Conservation (phyloP, 2,797 vertebrate species). For the Tarsius wallacei region DNA sequence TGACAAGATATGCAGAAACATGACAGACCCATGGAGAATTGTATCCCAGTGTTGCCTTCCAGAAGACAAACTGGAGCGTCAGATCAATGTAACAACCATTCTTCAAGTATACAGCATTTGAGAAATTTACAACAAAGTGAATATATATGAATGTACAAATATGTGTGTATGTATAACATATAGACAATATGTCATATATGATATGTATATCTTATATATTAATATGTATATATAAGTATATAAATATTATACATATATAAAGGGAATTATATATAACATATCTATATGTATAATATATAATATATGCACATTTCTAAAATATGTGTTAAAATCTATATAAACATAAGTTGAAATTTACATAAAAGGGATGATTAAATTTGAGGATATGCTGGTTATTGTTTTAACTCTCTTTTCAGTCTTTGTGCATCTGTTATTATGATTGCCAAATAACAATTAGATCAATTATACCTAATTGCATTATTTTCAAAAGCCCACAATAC, state of each 20-base stretch:
- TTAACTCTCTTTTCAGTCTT: not conserved
- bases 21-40: not conserved
- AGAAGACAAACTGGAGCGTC: not conserved
- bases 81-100: not conserved
- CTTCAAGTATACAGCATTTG: not conserved
- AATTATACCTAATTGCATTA: constrained; percentile 73
- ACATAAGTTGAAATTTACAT: not conserved
- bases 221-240: not conserved
- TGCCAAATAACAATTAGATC: constrained; percentile 61
- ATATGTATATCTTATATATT: not conserved
- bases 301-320: not conserved
- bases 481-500: constrained; percentile 40
- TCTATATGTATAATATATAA: not conserved
- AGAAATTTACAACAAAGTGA: not conserved
- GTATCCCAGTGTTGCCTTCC: not conserved
- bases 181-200: not conserved
- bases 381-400: not conserved
- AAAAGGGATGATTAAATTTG: not conserved
- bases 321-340: not conserved
- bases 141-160: too few relatives aligned
- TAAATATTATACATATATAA: not conserved
- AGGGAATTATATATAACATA: not conserved
- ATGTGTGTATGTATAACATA: not conserved
- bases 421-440: not conserved
- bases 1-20: not conserved